A percentile compares a stretch with the other conserved stretches of the same genome.
Evolutionary conservation across 2,888 invertebrate genomes (phyloP).

Genomic region (Lochmaea crataegi): DNA sequence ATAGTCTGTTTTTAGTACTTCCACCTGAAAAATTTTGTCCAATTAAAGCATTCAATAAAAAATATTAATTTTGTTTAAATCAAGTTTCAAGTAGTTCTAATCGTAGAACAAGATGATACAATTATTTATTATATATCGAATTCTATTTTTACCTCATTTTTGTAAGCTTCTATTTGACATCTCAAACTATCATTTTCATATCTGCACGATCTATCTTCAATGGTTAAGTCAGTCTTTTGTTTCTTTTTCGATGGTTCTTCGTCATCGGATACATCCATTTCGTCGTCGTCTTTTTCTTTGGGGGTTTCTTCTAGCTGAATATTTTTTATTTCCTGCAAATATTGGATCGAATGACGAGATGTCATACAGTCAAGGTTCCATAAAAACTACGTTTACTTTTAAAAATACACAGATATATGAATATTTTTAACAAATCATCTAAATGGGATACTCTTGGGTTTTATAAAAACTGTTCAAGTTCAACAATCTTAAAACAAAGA

Average conservation of each 20-base stretch:
- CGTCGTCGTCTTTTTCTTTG: slow-evolving; percentile 78
- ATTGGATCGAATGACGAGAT: not conserved
- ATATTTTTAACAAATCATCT: not conserved
- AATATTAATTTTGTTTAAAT: not conserved
- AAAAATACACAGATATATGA: not conserved
- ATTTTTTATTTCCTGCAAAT: slow-evolving; percentile 75
- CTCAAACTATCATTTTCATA: slow-evolving; percentile 91
- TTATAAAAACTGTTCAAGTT: not conserved
- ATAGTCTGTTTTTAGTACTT: slow-evolving; percentile 84
- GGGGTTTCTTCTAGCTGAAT: slow-evolving; percentile 72
- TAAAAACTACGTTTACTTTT: slow-evolving; percentile 8
- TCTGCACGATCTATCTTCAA: slow-evolving; percentile 65
- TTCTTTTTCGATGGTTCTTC: slow-evolving; percentile 68
- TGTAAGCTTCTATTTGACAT: slow-evolving; percentile 93
- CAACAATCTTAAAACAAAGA: not conserved
- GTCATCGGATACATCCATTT: slow-evolving; percentile 88
- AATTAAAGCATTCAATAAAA: not conserved
- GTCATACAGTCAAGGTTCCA: not conserved
- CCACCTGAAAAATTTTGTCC: slow-evolving; percentile 67
- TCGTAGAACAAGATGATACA: too few relatives aligned
- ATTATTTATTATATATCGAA: not conserved
- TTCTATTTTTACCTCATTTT: slow-evolving; percentile 75
- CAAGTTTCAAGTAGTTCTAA: too few relatives aligned
- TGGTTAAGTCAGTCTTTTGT: slow-evolving; percentile 52
- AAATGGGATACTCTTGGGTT: not conserved